phyloP scores from a whole-genome alignment of 2,113 vertebrate genomes.

The Perognathus longimembris region DNA sequence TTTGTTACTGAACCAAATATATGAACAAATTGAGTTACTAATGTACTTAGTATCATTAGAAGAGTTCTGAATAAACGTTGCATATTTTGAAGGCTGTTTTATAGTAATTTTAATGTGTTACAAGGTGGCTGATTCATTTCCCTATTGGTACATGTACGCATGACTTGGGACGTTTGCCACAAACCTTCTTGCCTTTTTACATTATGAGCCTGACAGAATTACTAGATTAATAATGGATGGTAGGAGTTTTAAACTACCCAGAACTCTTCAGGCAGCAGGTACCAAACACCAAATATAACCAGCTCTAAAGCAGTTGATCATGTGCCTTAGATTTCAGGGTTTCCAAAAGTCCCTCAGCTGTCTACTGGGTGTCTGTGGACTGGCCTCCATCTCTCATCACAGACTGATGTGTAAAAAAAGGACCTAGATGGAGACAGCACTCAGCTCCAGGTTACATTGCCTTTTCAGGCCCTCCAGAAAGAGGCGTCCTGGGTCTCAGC shows the following conservation, averaged over 20 bases:
- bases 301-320: background rate
- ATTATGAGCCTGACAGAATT: background rate
- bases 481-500: background rate
- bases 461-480: background rate
- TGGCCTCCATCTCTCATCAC: no score
- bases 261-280: background rate
- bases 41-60: constrained; percentile 33
- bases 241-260: background rate
- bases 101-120: background rate
- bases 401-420: background rate
- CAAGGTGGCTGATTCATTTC: background rate
- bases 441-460: background rate
- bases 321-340: constrained; percentile 1
- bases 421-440: background rate
- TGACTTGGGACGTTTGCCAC: background rate
- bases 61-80: constrained; percentile 52
- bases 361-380: background rate
- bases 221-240: background rate
- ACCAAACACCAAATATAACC: background rate
- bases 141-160: background rate
- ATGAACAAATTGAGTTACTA: constrained; percentile 47
- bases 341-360: background rate
- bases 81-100: background rate
- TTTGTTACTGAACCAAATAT: constrained; percentile 31
- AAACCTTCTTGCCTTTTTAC: background rate